Conservation (phyloP, 2,113 vertebrate species). For the Aplodontia rufa region DNA sequence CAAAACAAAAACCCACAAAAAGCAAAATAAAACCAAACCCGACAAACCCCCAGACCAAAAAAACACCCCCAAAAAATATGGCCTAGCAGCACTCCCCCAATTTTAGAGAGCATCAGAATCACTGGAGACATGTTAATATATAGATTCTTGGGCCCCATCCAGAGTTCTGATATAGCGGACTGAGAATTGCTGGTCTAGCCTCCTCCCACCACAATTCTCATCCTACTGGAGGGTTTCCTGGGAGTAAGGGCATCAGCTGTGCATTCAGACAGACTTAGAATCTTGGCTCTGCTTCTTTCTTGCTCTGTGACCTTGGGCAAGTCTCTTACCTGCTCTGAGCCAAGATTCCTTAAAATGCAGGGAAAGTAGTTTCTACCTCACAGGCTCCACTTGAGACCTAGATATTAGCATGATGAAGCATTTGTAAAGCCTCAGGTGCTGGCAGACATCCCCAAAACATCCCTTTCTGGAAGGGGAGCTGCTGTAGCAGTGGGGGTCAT, state of each 20-base stretch:
- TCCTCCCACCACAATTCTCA: not conserved
- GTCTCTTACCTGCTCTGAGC: not conserved
- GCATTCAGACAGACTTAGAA: not conserved
- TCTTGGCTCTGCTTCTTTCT: not conserved
- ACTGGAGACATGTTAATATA: not conserved
- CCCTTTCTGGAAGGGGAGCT: not conserved
- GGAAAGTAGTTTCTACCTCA: not conserved
- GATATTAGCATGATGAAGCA: not conserved
- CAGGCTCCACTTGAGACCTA: not conserved
- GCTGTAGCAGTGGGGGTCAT: not conserved
- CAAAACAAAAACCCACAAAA: too few species aligned
- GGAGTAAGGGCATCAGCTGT: not conserved
- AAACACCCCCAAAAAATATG: too few species aligned
- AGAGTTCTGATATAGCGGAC: not conserved
- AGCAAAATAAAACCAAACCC: too few species aligned
- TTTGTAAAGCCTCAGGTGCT: not conserved
- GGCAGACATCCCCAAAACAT: not conserved
- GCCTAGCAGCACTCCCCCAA: not conserved
- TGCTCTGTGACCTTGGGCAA: not conserved
- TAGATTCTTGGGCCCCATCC: not conserved
- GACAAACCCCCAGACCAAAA: too few species aligned
- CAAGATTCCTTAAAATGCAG: not conserved
- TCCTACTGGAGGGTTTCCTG: not conserved
- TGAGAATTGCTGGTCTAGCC: not conserved
- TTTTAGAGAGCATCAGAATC: not conserved